Percentiles rank a stretch among this genome's conserved stretches.
phyloP scores from a whole-genome alignment of 2,888 invertebrate genomes.

The Bombylius discolor region DNA sequence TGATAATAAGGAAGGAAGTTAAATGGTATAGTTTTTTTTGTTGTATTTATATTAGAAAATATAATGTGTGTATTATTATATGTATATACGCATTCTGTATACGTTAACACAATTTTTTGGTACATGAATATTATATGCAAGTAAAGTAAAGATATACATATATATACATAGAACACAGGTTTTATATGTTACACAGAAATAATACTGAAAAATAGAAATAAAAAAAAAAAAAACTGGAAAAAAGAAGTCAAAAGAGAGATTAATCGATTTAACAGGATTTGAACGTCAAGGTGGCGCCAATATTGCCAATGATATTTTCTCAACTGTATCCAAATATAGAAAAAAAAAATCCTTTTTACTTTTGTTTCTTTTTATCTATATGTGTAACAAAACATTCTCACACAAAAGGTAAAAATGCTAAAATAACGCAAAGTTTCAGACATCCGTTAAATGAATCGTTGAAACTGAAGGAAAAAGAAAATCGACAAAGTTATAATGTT shows the following conservation, averaged over 20 bases:
- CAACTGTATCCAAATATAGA: not conserved
- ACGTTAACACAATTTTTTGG: not conserved
- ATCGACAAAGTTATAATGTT: conserved; percentile 10
- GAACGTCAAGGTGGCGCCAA: conserved; percentile 21
- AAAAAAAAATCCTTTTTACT: not conserved
- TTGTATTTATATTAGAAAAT: too few species aligned
- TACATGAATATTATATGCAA: too few species aligned
- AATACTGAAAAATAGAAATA: not conserved
- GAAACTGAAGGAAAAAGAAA: conserved; percentile 10
- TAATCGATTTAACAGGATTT: conserved; percentile 20
- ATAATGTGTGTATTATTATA: not conserved
- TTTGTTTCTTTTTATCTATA: not conserved
- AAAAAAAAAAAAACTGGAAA: not conserved
- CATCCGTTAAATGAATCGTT: conserved; percentile 21
- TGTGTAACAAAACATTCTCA: conserved; percentile 13
- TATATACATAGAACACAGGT: not conserved
- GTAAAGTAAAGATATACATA: too few species aligned
- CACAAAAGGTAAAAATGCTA: conserved; percentile 10
- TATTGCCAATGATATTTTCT: conserved; percentile 12
- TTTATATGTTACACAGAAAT: too few species aligned
- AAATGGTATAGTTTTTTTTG: too few species aligned
- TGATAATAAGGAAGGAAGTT: not conserved
- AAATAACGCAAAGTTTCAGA: conserved; percentile 21
- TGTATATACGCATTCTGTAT: not conserved
- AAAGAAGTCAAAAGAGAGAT: conserved; percentile 8